Percentiles rank a stretch among this genome's conserved stretches.
phyloP scores from a whole-genome alignment of 2,113 vertebrate species.

The Sterna hirundo region DNA sequence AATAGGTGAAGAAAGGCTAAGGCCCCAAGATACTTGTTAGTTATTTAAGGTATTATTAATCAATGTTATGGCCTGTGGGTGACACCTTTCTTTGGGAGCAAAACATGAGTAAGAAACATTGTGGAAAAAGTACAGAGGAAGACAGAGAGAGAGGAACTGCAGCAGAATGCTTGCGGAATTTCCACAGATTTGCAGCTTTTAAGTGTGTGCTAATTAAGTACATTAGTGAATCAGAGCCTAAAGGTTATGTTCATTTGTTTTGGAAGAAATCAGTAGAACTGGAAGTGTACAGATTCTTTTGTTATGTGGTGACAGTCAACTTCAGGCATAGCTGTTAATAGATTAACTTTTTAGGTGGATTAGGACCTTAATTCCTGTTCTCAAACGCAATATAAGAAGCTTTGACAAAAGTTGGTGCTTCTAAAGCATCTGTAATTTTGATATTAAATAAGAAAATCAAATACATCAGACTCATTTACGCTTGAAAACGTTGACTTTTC shows the following conservation, averaged over 20 bases:
- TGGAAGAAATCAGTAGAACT: neutral
- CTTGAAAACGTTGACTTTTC: neutral
- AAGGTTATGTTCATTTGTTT: neutral
- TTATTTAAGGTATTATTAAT: neutral
- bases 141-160: neutral
- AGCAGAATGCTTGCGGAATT: neutral
- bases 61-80: neutral
- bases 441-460: neutral
- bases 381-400: neutral
- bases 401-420: neutral
- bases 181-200: neutral
- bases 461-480: neutral
- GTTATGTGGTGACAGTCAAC: neutral
- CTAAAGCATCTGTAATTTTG: neutral
- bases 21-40: neutral
- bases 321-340: neutral
- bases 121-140: neutral
- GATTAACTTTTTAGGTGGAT: neutral
- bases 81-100: neutral
- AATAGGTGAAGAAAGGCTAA: neutral
- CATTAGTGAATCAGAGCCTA: neutral
- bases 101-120: accelerated
- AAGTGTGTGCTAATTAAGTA: neutral
- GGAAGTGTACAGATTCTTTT: neutral
- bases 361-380: neutral